Conservation (phyloP, 2,888 invertebrate species). For the Girardia tigrina region DNA sequence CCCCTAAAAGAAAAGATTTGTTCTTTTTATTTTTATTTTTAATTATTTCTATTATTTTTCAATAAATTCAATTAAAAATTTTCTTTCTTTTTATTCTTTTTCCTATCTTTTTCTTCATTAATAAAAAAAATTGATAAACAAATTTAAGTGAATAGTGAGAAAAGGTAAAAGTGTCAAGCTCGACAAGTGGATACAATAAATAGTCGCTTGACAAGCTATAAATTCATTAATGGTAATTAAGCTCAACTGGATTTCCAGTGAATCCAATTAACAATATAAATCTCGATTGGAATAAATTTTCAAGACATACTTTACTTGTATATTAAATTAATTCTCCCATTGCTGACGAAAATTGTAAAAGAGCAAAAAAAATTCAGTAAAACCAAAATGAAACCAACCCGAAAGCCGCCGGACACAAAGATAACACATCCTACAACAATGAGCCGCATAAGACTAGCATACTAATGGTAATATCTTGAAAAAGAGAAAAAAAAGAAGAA, state of each 20-base stretch:
- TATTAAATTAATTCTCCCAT: background rate
- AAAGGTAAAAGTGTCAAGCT: background rate
- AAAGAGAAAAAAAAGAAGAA: background rate
- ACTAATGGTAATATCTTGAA: too few species aligned
- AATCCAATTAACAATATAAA: constrained; percentile 8
- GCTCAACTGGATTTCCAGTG: background rate
- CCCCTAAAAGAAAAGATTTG: too few species aligned
- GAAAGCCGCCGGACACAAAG: constrained; percentile 2
- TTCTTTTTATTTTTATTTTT: too few species aligned
- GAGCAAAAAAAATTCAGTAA: background rate
- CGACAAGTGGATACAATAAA: background rate
- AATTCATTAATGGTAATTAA: constrained; percentile 14
- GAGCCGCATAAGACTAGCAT: background rate
- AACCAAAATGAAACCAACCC: constrained; percentile 6
- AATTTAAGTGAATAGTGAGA: too few species aligned
- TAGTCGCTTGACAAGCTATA: background rate
- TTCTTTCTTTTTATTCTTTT: too few species aligned
- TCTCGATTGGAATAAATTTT: constrained; percentile 9
- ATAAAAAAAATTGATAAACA: too few species aligned
- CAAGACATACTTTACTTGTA: constrained; percentile 4
- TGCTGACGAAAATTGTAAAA: constrained; percentile 16
- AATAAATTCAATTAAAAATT: too few species aligned
- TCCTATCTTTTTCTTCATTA: too few species aligned
- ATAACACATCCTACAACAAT: constrained; percentile 23
- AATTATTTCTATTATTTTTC: too few species aligned